Evolutionary conservation across 1,140 invertebrate species (phyloP).

Genomic region (Neodiprion lecontei): DNA sequence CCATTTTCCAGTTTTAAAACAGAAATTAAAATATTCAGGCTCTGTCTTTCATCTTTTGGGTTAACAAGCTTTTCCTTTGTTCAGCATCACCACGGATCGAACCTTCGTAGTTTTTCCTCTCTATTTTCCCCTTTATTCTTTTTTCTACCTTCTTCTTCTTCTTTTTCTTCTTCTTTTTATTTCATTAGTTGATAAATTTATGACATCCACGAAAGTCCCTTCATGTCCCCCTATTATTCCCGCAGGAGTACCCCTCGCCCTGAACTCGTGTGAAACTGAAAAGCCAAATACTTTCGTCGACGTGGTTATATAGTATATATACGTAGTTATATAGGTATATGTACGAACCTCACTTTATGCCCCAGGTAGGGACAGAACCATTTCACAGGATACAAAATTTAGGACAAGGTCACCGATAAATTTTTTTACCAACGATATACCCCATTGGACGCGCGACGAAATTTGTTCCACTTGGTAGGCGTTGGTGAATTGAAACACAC

Average conservation of each 20-base stretch:
- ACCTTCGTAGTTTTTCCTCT: too few relatives aligned
- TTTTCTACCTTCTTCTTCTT: background rate
- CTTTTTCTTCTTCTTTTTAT: background rate
- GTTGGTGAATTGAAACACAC: too few relatives aligned
- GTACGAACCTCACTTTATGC: background rate
- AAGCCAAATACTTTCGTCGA: background rate
- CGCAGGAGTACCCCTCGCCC: background rate
- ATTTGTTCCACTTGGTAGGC: too few relatives aligned
- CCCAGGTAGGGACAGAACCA: background rate
- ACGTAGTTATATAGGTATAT: background rate
- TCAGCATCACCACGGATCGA: too few relatives aligned
- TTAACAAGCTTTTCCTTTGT: too few relatives aligned
- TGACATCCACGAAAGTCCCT: conserved; percentile 1
- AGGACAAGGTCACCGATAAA: background rate
- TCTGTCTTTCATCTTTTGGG: too few relatives aligned
- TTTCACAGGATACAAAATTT: background rate
- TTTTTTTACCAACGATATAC: background rate
- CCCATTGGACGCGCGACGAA: too few relatives aligned
- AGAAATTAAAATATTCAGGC: too few relatives aligned
- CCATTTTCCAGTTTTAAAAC: too few relatives aligned
- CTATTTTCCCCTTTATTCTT: too few relatives aligned
- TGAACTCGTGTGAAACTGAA: background rate
- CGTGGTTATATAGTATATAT: background rate
- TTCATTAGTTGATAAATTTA: conserved; percentile 4
- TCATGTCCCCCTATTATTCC: conserved; percentile 2